A percentile compares a stretch with the other conserved stretches of the same genome.
Evolutionary conservation across 2,797 vertebrate species (phyloP).

Genomic region (Orestias chungarensis): DNA sequence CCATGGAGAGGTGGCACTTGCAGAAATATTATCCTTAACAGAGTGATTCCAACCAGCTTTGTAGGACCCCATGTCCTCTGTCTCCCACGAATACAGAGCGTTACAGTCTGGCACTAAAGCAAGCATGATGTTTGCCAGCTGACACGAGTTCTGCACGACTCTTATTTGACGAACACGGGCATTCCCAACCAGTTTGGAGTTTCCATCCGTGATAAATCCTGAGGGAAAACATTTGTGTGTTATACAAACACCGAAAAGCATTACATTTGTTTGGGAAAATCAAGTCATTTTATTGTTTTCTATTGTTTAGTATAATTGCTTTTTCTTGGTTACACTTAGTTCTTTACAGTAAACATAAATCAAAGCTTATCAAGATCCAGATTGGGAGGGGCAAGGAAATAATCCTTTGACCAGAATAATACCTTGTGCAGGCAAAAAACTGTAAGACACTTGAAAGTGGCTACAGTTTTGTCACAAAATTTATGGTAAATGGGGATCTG

Average conservation of each 20-base stretch:
- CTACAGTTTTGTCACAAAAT: neutral
- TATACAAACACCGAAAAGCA: neutral
- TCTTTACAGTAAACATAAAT: neutral
- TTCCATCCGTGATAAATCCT: conserved; percentile 98
- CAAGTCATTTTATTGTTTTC: neutral
- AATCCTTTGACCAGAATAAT: neutral
- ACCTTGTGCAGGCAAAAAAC: neutral
- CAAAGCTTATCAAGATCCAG: neutral
- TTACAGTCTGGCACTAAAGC: conserved; percentile 72
- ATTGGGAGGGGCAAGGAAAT: neutral
- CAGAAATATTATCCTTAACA: conserved; percentile 43
- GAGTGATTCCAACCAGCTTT: conserved; percentile 83
- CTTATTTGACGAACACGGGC: conserved; percentile 90
- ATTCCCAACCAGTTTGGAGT: conserved; percentile 89
- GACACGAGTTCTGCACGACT: conserved; percentile 81
- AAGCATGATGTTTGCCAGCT: conserved; percentile 65
- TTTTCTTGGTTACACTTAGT: neutral
- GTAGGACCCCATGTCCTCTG: conserved; percentile 85
- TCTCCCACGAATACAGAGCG: conserved; percentile 83
- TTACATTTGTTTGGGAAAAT: neutral
- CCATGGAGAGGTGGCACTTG: conserved; percentile 76
- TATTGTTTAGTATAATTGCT: neutral
- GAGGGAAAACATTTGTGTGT: neutral
- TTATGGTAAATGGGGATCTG: neutral
- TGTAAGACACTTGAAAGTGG: neutral